phyloP scores from a whole-genome alignment of 2,888 invertebrate genomes.

The Rhabditoides inermis region DNA sequence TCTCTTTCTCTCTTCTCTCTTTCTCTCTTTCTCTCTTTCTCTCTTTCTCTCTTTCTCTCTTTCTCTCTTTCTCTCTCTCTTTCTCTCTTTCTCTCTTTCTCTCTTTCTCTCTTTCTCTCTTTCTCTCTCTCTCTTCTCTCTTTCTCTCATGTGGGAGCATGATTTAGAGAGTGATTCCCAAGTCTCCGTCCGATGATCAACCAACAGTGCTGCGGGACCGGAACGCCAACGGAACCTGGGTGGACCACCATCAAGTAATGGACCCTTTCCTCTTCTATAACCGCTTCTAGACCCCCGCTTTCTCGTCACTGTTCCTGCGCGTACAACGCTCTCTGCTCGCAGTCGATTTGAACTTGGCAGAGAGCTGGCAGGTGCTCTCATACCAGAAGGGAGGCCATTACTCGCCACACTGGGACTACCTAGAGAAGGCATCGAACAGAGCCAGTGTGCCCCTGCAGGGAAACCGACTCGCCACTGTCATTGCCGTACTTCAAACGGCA shows the following conservation, averaged over 20 bases:
- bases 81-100: too few relatives aligned
- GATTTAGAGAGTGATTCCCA: constrained; percentile 1
- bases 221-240: constrained; percentile 18
- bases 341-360: constrained; percentile 10
- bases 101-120: too few relatives aligned
- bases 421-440: constrained; percentile 27
- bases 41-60: too few relatives aligned
- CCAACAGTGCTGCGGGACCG: constrained; percentile 6
- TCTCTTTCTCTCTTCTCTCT: too few relatives aligned
- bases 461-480: constrained; percentile 37
- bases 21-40: too few relatives aligned
- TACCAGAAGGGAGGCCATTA: constrained; percentile 36
- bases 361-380: constrained; percentile 18
- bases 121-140: too few relatives aligned
- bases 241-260: constrained; percentile 2
- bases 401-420: constrained; percentile 37
- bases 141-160: background rate
- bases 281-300: constrained; percentile 3
- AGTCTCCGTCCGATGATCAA: constrained; percentile 2
- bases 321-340: constrained; percentile 7
- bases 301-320: constrained; percentile 4
- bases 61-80: too few relatives aligned
- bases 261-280: too few relatives aligned
- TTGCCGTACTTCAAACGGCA: constrained; percentile 33
- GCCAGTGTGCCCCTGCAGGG: constrained; percentile 19